Base-by-base conservation (phyloP, 2,113 vertebrate species). In the Gallinago undulata region DNA sequence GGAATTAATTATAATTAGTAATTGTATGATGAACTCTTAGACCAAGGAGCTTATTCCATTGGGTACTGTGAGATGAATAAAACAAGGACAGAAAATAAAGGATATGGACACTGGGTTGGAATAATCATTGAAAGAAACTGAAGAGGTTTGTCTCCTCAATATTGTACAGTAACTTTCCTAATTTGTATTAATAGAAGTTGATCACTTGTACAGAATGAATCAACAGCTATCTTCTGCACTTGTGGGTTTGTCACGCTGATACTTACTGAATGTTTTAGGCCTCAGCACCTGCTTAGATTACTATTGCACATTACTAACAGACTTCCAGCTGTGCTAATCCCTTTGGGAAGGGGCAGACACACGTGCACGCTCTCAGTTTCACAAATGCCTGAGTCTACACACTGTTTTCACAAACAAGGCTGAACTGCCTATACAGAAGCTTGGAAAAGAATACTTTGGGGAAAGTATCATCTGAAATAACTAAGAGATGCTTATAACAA, bases 201-300 rank as follows among this genome's bases (percentile, higher is more conserved):
- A 59, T 43, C 19, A 53, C 11, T 7, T 0, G 1, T 11, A 22
- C 28, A 28, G 9, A 63, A 19, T 1, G 7, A 33, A 48, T 35
- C 60, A 47, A 43, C 76, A 13, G n/a, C 27, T 39, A n/a, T 47
- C 7, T 2, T 56, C 19, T 31, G 56, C 33, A 23, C 4, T 1
- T 56, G 21, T 2, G 16, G 33, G n/a, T 59, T 57, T 87, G 19
- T 11, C 5, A 10, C 21, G 57, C 17, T 76, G 41, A 56, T 56
- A 12, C 1, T 7, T 53, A 57, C 3, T 28, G 33, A 76, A n/a
- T 17, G 6, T 25, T 77, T 68, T n/a, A 48, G 43, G 30, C 7
- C 13, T 66, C 28, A 3, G 13, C 3, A 45, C 13, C 33, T 72
- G 73, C 13, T 31, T 33, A 91, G 50, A 27, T 13, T n/a, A 12